Percentiles rank a stretch among this genome's conserved stretches.
phyloP scores from a whole-genome alignment of 2,888 invertebrate species.

The Deilephila porcellus region DNA sequence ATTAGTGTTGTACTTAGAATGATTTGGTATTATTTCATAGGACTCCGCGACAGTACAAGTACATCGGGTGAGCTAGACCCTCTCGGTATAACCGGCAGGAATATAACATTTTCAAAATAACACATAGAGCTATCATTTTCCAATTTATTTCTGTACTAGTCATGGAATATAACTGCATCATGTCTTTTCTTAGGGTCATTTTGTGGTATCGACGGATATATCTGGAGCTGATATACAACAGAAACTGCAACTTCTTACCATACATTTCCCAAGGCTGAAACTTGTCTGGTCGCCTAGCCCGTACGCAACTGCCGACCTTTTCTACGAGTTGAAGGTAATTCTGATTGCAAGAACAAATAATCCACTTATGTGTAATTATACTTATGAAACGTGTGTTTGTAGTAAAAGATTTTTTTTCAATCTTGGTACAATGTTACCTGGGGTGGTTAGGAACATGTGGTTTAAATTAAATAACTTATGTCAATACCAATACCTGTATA shows the following conservation, averaged over 20 bases:
- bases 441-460: no score
- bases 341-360: not conserved
- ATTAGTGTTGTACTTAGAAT: no score
- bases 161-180: not conserved
- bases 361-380: no score
- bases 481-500: no score
- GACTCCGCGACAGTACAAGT: no score
- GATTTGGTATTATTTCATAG: no score
- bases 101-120: not conserved
- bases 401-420: not conserved
- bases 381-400: not conserved
- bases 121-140: no score
- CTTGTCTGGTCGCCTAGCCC: conserved; percentile 99
- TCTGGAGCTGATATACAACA: conserved; percentile 92
- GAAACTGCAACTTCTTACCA: conserved; percentile 95
- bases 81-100: not conserved
- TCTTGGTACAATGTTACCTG: no score
- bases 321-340: conserved; percentile 95
- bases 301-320: conserved; percentile 97
- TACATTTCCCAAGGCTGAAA: conserved; percentile 96
- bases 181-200: conserved; percentile 87
- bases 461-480: no score
- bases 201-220: conserved; percentile 90
- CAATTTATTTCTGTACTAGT: no score
- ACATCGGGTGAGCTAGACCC: not conserved